Base-by-base conservation (phyloP, 2,797 vertebrate species). In the Caiman crocodilus region DNA sequence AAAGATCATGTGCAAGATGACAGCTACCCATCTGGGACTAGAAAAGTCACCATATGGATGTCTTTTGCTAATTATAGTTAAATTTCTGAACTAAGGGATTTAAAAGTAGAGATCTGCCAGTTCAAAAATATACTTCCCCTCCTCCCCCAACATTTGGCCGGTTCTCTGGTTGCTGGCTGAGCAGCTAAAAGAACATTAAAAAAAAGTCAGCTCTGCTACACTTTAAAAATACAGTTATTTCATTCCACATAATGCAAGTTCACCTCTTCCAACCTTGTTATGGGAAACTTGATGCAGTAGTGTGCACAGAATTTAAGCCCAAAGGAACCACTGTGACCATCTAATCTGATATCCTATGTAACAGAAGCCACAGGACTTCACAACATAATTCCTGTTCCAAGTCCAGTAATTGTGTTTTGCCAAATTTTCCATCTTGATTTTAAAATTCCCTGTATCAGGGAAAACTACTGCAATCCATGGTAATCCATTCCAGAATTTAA, bases 1-100 rank as follows among this genome's bases (percentile, higher is more conserved):
- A 97, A 98, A 98, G 97, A 98, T 98, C 97, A 98, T 94, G 96
- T 97, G 97, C 92, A 5, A 94, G 97, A 96, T 97, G 97, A 98
- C 97, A 98, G 95, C 94, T 93, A 94, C 96, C 98, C 98, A 98
- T 98, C 98, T 98, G 98, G 96, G 95, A 97, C 17, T 95, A 96
- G 94, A 98, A 97, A 94, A 97, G 96, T 96, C 77, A 85, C 97
- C 97, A 98, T 98, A 98, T 98, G 98, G 97, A 96, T 93, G 95
- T 80, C 90, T 97, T 96, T 96, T 85, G 13, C 97, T 98, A 97
- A 98, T 98, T 98, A 98, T 97, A 98, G 97, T 94, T 87, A 95
- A 91, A 95, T 95, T 94, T 93, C 94, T 94, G 60, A 95, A 95
- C 90, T 87, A 95, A 94, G 71, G 74, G 89, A 92, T 96, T 97